These are phyloP conservation scores for Cliona cf. orientalis DNA, from an alignment of 37 sponge, comb jelly and placozoan species.

Conservation along the genomic window DNA sequence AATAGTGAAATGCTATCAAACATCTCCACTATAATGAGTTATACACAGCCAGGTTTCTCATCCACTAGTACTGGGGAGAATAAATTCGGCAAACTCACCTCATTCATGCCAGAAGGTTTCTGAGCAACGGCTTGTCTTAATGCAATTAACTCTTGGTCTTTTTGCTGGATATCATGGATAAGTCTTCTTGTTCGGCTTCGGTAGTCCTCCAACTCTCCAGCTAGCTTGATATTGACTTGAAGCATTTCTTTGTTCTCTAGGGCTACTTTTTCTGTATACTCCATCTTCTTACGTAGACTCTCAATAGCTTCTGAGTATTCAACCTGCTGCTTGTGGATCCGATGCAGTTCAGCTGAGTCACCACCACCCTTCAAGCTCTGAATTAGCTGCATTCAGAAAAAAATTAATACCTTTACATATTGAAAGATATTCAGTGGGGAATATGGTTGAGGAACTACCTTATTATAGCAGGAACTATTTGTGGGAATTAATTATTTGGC, in stretches of 20 bases:
- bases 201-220: conserved; percentile 46
- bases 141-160: conserved; percentile 3
- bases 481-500: too few relatives aligned
- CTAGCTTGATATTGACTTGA: conserved; percentile 17
- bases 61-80: too few relatives aligned
- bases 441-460: too few relatives aligned
- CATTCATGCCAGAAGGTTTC: neutral
- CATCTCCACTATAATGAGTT: too few relatives aligned
- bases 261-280: neutral
- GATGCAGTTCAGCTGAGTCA: conserved; percentile 5
- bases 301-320: conserved; percentile 39
- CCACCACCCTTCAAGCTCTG: neutral
- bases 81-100: conserved; percentile 24
- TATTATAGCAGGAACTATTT: too few relatives aligned
- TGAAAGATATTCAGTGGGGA: too few relatives aligned
- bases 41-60: too few relatives aligned
- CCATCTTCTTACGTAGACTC: conserved; percentile 20
- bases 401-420: too few relatives aligned
- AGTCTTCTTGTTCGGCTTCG: conserved; percentile 23
- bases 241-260: conserved; percentile 22
- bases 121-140: neutral
- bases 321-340: conserved; percentile 52
- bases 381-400: too few relatives aligned
- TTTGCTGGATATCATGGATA: conserved; percentile 22
- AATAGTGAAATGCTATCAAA: neutral